Evolutionary conservation across 2,888 invertebrate genomes (phyloP).

Genomic region (Noctua janthe): DNA sequence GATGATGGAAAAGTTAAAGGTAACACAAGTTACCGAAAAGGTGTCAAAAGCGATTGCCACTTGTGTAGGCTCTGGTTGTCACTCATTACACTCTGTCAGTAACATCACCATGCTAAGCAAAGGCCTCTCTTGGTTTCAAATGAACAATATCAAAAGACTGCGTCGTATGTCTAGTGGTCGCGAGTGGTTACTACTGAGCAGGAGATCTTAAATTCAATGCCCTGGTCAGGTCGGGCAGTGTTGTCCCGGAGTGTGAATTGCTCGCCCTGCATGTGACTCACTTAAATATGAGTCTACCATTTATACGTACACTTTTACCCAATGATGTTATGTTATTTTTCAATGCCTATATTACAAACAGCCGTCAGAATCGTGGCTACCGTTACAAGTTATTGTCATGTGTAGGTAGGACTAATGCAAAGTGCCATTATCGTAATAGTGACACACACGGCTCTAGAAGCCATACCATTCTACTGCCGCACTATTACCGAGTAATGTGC

Average conservation of each 20-base stretch:
- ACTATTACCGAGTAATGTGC: slow-evolving; percentile 19
- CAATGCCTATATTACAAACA: not conserved
- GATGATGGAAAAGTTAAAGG: not conserved
- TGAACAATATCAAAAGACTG: not conserved
- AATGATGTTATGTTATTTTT: not conserved
- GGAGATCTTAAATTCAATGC: not conserved
- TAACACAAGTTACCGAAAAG: not conserved
- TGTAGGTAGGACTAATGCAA: not conserved
- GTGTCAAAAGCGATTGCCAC: not conserved
- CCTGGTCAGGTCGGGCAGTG: not conserved
- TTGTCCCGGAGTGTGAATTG: not conserved
- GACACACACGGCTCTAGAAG: slow-evolving; percentile 7
- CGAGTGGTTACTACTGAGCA: not conserved
- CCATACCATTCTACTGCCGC: not conserved
- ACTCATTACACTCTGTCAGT: not conserved
- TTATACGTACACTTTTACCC: not conserved
- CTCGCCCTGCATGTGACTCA: not conserved
- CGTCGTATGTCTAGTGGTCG: not conserved
- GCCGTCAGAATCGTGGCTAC: not conserved
- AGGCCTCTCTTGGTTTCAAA: too few species aligned
- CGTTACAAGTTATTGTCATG: not conserved
- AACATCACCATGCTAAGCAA: not conserved
- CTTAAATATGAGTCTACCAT: not conserved
- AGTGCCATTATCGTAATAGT: not conserved
- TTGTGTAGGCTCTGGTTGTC: not conserved